Percentiles rank a stretch among this genome's conserved stretches.
These are phyloP conservation scores for Tachystola acroxantha DNA, from an alignment of 2,888 invertebrate species.

Conservation along the genomic window DNA sequence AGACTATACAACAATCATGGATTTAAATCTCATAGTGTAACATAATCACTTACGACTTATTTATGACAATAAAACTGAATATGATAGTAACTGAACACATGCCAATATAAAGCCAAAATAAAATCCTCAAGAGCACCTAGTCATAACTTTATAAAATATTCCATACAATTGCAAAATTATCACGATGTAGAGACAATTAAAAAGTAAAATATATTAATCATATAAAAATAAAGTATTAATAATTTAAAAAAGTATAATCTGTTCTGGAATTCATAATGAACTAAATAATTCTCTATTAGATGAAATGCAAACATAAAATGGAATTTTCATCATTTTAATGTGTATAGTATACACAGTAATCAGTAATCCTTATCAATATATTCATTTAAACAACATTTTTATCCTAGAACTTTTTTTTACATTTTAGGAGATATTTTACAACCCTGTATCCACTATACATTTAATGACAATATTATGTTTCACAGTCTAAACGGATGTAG, in stretches of 20 bases:
- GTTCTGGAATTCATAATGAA: slow-evolving; percentile 43
- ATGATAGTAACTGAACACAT: not conserved
- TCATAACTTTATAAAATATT: slow-evolving; percentile 3
- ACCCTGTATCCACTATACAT: slow-evolving; percentile 77
- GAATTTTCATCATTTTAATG: slow-evolving; percentile 57
- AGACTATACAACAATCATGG: slow-evolving; percentile 37
- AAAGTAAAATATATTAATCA: slow-evolving; percentile 41
- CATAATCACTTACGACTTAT: slow-evolving; percentile 15
- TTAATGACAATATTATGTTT: slow-evolving; percentile 58
- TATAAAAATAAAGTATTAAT: slow-evolving; percentile 48
- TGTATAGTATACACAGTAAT: slow-evolving; percentile 60
- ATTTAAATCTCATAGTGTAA: slow-evolving; percentile 17
- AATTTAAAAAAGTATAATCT: slow-evolving; percentile 36
- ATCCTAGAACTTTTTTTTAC: slow-evolving; percentile 65
- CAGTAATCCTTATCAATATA: slow-evolving; percentile 66
- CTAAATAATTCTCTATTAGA: slow-evolving; percentile 37
- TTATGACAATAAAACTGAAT: not conserved
- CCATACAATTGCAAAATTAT: slow-evolving; percentile 15
- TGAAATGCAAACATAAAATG: slow-evolving; percentile 62
- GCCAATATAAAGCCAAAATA: slow-evolving; percentile 5
- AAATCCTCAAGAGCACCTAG: slow-evolving; percentile 19
- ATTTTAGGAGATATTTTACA: slow-evolving; percentile 76
- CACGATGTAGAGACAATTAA: slow-evolving; percentile 16
- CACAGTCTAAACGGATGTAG: slow-evolving; percentile 45
- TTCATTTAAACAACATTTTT: slow-evolving; percentile 71